Percentiles rank a stretch among this genome's conserved stretches.
phyloP scores from a whole-genome alignment of 2,797 vertebrate genomes.

The Sarcoramphus papa region DNA sequence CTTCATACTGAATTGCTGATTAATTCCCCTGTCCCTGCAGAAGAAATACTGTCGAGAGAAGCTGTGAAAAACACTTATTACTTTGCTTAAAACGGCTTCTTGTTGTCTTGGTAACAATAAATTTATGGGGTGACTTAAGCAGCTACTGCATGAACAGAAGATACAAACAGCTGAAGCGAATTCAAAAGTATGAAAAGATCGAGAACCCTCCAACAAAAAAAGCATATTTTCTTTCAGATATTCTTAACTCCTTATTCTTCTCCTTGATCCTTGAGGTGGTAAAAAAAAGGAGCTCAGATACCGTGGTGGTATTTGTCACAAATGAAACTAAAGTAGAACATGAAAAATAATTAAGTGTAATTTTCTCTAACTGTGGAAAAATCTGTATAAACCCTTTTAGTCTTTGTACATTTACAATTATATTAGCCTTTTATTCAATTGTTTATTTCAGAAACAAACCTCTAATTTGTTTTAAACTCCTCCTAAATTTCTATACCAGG shows the following conservation, averaged over 20 bases:
- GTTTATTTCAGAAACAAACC: neutral
- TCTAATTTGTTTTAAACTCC: neutral
- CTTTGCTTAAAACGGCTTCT: slow-evolving; percentile 40
- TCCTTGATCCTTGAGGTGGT: neutral
- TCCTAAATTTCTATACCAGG: neutral
- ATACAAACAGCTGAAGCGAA: neutral
- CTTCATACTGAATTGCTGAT: neutral
- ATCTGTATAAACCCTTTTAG: neutral
- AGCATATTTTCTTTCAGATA: neutral
- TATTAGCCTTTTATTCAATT: neutral
- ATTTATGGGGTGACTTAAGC: slow-evolving; percentile 31
- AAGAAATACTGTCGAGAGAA: neutral
- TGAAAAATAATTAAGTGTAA: neutral
- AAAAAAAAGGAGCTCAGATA: neutral
- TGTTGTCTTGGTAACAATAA: slow-evolving; percentile 53
- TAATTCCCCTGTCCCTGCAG: neutral
- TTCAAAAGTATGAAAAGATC: neutral
- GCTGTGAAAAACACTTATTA: slow-evolving; percentile 8
- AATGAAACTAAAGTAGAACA: neutral
- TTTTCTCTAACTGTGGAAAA: neutral
- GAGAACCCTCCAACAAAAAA: neutral
- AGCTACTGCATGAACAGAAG: slow-evolving; percentile 17
- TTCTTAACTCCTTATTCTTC: neutral
- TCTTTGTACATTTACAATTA: neutral
- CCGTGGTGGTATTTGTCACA: neutral